Conservation (phyloP, 2,888 invertebrate species). For the Cotesia congregata region DNA sequence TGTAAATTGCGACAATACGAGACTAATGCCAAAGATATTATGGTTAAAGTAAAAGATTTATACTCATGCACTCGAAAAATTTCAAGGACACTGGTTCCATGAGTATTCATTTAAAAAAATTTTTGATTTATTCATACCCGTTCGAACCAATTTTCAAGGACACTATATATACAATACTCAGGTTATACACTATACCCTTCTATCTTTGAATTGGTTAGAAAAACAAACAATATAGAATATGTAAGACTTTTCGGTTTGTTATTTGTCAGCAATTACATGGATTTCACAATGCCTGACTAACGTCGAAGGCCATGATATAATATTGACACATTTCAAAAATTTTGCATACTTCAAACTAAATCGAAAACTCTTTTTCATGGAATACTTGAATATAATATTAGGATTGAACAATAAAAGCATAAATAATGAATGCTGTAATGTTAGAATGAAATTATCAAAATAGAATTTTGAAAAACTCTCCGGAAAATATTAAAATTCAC, state of each 20-base stretch:
- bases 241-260: not conserved
- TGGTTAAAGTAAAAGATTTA: not conserved
- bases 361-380: not conserved
- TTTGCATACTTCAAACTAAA: not conserved
- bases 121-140: conserved; percentile 4
- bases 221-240: not conserved
- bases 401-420: too few relatives aligned
- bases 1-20: not conserved
- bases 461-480: too few relatives aligned
- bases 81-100: not conserved
- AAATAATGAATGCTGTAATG: too few relatives aligned
- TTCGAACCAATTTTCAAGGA: conserved; percentile 6
- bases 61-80: not conserved
- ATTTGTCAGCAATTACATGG: not conserved
- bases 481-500: too few relatives aligned
- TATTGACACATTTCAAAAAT: not conserved
- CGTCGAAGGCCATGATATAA: not conserved
- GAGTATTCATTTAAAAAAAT: not conserved
- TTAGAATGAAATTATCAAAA: too few relatives aligned
- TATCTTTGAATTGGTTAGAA: not conserved
- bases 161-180: not conserved
- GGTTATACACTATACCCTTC: not conserved
- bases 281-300: not conserved
- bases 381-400: not conserved
- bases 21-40: not conserved